phyloP scores from a whole-genome alignment of 2,888 invertebrate species.

The Cacoxenus indagator region DNA sequence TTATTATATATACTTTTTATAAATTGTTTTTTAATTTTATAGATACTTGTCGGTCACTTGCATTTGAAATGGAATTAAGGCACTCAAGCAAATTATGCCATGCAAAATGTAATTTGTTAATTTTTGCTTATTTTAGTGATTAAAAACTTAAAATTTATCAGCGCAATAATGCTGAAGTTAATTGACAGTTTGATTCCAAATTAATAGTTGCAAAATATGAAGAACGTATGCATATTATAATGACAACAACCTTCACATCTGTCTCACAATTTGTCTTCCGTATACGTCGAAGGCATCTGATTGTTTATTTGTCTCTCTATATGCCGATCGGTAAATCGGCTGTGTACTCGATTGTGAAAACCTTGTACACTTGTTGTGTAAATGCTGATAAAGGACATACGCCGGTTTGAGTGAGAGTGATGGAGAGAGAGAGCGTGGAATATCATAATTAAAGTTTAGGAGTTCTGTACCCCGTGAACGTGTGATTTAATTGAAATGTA shows the following conservation, averaged over 20 bases:
- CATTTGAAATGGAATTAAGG: background rate
- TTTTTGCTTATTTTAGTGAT: constrained; percentile 52
- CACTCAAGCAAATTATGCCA: constrained; percentile 28
- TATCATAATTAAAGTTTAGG: too few relatives aligned
- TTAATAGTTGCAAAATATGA: constrained; percentile 16
- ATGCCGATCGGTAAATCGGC: background rate
- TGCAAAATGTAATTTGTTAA: constrained; percentile 53
- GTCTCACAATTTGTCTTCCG: background rate
- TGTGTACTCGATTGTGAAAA: background rate
- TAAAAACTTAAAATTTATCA: constrained; percentile 67
- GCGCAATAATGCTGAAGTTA: constrained; percentile 41
- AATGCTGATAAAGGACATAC: background rate
- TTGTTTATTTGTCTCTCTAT: too few relatives aligned
- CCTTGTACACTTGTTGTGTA: background rate
- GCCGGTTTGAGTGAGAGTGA: too few relatives aligned
- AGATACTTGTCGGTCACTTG: background rate
- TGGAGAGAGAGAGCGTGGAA: too few relatives aligned
- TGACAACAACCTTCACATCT: constrained; percentile 14
- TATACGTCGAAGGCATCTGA: background rate
- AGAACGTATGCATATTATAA: background rate
- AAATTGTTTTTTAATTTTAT: background rate
- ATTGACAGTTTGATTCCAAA: constrained; percentile 17
- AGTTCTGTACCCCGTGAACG: too few relatives aligned
- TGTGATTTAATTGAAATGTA: too few relatives aligned
- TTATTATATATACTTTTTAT: background rate